Base-by-base conservation (phyloP, 2,888 invertebrate genomes). In the Drosophila sordidula region DNA sequence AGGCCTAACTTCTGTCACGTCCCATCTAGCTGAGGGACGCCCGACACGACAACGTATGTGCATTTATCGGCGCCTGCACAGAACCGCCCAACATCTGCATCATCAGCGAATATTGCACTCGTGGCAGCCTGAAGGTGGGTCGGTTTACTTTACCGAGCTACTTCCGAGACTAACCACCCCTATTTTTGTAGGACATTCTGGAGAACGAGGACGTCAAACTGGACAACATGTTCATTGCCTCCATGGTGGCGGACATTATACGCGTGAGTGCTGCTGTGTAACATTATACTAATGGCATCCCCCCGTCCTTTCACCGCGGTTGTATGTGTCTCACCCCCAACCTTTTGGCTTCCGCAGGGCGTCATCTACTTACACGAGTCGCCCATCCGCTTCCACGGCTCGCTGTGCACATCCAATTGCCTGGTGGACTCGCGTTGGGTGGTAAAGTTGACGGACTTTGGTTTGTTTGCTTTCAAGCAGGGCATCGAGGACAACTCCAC, bases 211-310 rank as follows among this genome's bases (percentile, higher is more conserved):
- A 99, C 91, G 96, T 99, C 76, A 98, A 98, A 93, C 93, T 98
- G 89, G 99, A 99, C 92, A 96, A 97, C 90, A 98, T 99, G 96
- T 99, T 99, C 92, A 96, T 98, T 78, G 98, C 98, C 26, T 98
- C 98, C 6, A 94, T 99, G 75, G 96, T 98, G 12, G 98, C 97
- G 58, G 99, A 99, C 92, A 97, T 99, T 77, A 95, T 99, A 87
- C 94, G 98, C 93, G 98, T 98, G 93, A 94, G 95, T 93, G 75
- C 82, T 85, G 58, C 58, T 73, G 50, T 75, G 84, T 83, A 84
- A 87, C 75, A 80, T 72, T 76, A 85, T 66, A 83, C 87, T 85
- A 85, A 85, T 86, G 80, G 82, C 59, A 61, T 49, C 59, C 46
- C 12, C 25, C 41, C 39, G 6, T 42, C 25, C 6, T 12, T 47